A percentile compares a stretch with the other conserved stretches of the same genome.
These are phyloP conservation scores for Oscheius sp. DNA, from an alignment of 2,888 invertebrate species.

Conservation along the genomic window DNA sequence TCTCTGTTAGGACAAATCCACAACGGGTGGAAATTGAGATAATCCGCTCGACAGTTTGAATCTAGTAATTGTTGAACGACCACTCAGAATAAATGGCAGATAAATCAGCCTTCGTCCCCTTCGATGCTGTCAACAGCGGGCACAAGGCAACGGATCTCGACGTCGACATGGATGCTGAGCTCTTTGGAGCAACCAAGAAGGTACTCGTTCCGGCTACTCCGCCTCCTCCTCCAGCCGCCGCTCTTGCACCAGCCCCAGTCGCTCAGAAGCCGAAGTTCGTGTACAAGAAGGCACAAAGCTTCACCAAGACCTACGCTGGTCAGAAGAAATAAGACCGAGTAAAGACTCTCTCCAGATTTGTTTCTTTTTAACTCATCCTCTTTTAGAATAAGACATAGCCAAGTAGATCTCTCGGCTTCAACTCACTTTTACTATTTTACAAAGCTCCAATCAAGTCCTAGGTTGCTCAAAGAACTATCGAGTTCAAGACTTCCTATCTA, in stretches of 20 bases:
- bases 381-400: too few species aligned
- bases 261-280: slow-evolving; percentile 3
- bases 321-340: slow-evolving; percentile 10
- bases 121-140: not conserved
- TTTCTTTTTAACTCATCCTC: too few species aligned
- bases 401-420: too few species aligned
- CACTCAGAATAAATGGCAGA: slow-evolving; percentile 8
- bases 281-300: slow-evolving; percentile 24
- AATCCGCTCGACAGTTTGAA: too few species aligned
- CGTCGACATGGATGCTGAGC: slow-evolving; percentile 18
- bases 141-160: slow-evolving; percentile 4
- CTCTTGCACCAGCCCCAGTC: not conserved
- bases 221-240: not conserved
- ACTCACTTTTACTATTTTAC: too few species aligned
- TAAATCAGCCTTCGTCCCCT: slow-evolving; percentile 5
- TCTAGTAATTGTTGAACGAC: too few species aligned
- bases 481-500: too few species aligned
- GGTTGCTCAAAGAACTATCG: too few species aligned
- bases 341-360: too few species aligned
- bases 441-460: too few species aligned
- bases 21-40: too few species aligned
- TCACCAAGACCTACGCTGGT: slow-evolving; percentile 21
- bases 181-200: slow-evolving; percentile 1
- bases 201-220: not conserved
- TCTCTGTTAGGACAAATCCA: too few species aligned